These are phyloP conservation scores for Idaea straminata DNA, from an alignment of 2,888 invertebrate species.

Conservation along the genomic window DNA sequence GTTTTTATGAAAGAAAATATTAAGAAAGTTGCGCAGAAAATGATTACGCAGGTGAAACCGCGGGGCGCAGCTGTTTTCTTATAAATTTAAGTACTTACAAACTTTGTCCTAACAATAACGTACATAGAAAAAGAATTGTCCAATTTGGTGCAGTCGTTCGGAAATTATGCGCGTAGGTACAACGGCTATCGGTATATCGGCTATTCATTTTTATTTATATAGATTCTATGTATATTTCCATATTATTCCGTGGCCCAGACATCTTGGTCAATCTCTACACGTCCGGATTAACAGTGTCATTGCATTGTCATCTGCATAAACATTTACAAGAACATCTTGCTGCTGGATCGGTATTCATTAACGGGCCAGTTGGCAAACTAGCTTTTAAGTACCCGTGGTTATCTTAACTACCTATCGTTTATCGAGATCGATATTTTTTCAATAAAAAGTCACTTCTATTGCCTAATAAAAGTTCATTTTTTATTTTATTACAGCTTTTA, in stretches of 20 bases:
- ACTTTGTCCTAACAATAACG: neutral
- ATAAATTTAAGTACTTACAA: too few relatives aligned
- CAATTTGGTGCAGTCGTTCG: neutral
- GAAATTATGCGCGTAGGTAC: neutral
- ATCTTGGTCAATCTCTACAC: neutral
- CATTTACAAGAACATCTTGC: neutral
- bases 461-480: neutral
- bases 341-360: neutral
- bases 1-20: too few relatives aligned
- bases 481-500: neutral
- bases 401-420: neutral
- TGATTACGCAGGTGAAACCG: too few relatives aligned
- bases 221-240: neutral
- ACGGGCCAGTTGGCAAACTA: neutral
- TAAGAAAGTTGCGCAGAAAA: too few relatives aligned
- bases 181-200: neutral
- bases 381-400: neutral
- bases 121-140: neutral
- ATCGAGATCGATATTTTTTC: neutral
- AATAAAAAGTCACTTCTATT: neutral
- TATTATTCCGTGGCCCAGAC: neutral
- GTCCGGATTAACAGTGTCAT: neutral
- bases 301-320: neutral
- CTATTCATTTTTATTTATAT: neutral
- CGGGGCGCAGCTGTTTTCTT: too few relatives aligned